A percentile compares a stretch with the other conserved stretches of the same genome.
Conservation (phyloP, 2,113 vertebrate species). For the Sebastes schlegelii region DNA sequence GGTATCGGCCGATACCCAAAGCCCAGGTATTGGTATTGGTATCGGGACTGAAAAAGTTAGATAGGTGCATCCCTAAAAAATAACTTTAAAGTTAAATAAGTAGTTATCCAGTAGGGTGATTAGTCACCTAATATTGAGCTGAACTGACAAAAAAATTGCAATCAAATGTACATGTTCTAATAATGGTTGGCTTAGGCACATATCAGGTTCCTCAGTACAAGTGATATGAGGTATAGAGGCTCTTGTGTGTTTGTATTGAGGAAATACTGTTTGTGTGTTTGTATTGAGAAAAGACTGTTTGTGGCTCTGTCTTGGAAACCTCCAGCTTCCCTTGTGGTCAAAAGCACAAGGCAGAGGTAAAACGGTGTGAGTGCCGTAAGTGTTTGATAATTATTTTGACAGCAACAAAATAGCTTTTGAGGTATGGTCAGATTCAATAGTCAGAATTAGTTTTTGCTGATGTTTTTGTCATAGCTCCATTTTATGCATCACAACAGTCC, state of each 20-base stretch:
- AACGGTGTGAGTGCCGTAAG: background rate
- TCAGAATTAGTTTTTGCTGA: background rate
- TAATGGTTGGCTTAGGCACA: background rate
- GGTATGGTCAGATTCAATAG: background rate
- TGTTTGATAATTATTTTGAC: conserved; percentile 10
- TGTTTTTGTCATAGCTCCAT: background rate
- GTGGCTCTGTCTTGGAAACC: conserved; percentile 22
- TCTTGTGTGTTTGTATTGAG: no score
- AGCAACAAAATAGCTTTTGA: conserved; percentile 9
- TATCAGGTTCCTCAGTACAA: background rate
- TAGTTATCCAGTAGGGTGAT: no score
- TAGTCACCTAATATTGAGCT: no score
- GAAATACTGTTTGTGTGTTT: background rate
- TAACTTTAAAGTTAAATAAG: no score
- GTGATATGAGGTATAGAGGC: no score
- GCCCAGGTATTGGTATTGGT: no score
- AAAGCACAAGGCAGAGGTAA: background rate
- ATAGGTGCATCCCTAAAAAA: no score
- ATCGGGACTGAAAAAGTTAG: no score
- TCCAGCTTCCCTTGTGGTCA: conserved; percentile 37
- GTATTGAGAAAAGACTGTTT: conserved; percentile 7
- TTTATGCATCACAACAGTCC: background rate
- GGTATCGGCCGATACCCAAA: no score
- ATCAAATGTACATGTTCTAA: no score
- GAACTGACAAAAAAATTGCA: no score